Evolutionary conservation across 2,888 invertebrate species (phyloP).

Genomic region (Drosophila flavopinicola): DNA sequence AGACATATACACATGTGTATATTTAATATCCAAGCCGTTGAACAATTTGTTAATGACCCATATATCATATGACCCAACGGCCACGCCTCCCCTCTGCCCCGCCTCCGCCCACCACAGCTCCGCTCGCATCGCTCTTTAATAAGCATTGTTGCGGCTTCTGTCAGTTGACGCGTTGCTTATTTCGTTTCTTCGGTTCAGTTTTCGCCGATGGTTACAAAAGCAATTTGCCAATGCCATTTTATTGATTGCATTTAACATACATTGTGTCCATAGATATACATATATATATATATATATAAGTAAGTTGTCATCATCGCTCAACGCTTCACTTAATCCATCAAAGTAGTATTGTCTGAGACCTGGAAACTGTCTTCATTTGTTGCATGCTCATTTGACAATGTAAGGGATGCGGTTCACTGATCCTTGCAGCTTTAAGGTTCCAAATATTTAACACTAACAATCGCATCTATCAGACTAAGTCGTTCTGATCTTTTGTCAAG

Average conservation of each 20-base stretch:
- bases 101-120: not conserved
- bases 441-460: too few species aligned
- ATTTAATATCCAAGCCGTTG: constrained; percentile 63
- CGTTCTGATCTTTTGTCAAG: too few species aligned
- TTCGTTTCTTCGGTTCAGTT: constrained; percentile 34
- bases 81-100: constrained; percentile 4
- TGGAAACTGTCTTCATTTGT: constrained; percentile 5
- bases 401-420: not conserved
- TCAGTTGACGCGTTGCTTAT: constrained; percentile 33
- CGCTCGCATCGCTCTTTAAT: constrained; percentile 31
- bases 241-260: constrained; percentile 65
- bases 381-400: not conserved
- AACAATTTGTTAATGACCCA: constrained; percentile 80
- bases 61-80: constrained; percentile 66
- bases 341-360: constrained; percentile 1
- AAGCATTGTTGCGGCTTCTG: constrained; percentile 66
- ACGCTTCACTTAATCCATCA: constrained; percentile 38
- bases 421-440: too few species aligned
- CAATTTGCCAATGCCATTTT: constrained; percentile 66
- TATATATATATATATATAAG: not conserved
- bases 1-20: constrained; percentile 17
- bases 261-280: constrained; percentile 8
- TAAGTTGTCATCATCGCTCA: constrained; percentile 31
- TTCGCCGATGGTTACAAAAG: constrained; percentile 50
- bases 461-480: too few species aligned